These are phyloP conservation scores for Philhelius pedissequus DNA, from an alignment of 2,888 invertebrate genomes.

Conservation along the genomic window DNA sequence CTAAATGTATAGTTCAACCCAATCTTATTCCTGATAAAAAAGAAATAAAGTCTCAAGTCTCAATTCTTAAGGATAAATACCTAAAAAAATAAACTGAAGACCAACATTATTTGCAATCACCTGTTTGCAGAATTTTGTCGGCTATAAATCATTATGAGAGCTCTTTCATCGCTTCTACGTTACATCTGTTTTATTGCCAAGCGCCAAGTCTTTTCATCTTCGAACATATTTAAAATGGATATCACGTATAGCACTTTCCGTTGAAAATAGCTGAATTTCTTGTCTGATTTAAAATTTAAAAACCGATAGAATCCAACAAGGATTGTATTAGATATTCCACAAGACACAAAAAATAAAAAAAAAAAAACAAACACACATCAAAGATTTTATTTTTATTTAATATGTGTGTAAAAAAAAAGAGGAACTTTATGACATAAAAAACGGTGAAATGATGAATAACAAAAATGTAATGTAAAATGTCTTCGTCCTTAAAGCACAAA, in stretches of 20 bases:
- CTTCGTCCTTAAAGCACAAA: neutral
- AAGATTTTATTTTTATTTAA: neutral
- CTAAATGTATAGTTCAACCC: neutral
- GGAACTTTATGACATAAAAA: neutral
- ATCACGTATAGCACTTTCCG: neutral
- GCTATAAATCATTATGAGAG: slow-evolving; percentile 2
- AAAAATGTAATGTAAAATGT: neutral
- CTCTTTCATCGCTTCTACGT: neutral
- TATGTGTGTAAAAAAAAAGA: neutral
- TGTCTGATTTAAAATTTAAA: slow-evolving; percentile 1
- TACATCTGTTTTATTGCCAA: neutral
- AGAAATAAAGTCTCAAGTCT: neutral
- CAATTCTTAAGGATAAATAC: neutral
- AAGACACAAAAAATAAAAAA: neutral
- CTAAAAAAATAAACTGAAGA: neutral
- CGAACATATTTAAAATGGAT: neutral
- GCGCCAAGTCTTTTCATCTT: neutral
- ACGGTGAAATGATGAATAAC: neutral
- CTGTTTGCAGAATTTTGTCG: neutral
- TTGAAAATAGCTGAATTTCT: neutral
- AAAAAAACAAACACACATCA: neutral
- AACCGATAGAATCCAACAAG: neutral
- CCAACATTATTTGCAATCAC: neutral
- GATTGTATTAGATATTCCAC: neutral
- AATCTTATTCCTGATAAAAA: neutral